Conservation (phyloP, 2,113 vertebrate genomes). For the Hirundichthys speculiger region DNA sequence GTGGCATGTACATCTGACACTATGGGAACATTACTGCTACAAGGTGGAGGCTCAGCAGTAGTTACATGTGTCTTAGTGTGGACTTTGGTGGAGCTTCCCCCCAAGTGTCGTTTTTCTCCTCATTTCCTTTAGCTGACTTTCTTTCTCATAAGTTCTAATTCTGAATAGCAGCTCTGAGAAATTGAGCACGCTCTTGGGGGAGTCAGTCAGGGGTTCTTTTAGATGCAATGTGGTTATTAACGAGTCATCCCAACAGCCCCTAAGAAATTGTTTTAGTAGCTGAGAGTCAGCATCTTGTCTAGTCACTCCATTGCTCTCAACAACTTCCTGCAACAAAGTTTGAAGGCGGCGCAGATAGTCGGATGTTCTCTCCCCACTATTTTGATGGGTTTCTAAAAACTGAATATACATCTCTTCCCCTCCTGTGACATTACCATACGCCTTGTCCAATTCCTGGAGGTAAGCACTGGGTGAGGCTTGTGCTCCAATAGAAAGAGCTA, state of each 20-base stretch:
- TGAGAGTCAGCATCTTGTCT: neutral
- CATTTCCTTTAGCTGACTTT: too few relatives aligned
- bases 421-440: neutral
- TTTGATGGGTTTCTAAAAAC: slow-evolving; percentile 1
- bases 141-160: too few relatives aligned
- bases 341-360: neutral
- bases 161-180: neutral
- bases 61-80: too few relatives aligned
- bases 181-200: neutral
- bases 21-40: too few relatives aligned
- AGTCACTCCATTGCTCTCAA: neutral
- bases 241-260: neutral
- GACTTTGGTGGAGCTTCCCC: too few relatives aligned
- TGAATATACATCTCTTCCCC: neutral
- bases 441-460: neutral
- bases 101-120: too few relatives aligned
- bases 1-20: neutral
- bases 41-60: neutral
- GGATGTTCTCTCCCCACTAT: neutral
- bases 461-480: neutral
- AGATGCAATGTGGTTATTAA: neutral
- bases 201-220: neutral
- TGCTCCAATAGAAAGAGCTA: neutral
- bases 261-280: neutral
- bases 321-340: neutral